Evolutionary conservation across 2,888 invertebrate species (phyloP).

Genomic region (Hipparchia sbordonii): DNA sequence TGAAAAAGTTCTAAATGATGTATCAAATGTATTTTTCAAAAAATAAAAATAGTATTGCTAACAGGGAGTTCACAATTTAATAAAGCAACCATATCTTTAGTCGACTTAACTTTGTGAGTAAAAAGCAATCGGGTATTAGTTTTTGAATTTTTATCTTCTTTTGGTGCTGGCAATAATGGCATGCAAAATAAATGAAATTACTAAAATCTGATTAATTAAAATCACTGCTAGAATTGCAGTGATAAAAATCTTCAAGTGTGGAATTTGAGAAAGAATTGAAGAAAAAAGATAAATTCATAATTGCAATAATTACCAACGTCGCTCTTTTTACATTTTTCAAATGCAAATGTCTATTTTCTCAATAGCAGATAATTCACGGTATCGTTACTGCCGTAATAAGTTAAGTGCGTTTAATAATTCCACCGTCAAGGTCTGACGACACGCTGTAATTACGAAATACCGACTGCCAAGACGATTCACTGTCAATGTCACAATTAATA

Average conservation of each 20-base stretch:
- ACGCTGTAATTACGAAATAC: slow-evolving; percentile 66
- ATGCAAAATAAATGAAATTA: too few species aligned
- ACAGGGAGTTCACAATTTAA: neutral
- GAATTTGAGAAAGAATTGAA: neutral
- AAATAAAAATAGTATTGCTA: neutral
- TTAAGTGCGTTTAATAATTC: slow-evolving; percentile 7
- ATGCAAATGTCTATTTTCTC: slow-evolving; percentile 12
- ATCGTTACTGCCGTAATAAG: slow-evolving; percentile 4
- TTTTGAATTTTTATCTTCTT: neutral
- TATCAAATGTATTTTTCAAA: neutral
- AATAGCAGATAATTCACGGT: slow-evolving; percentile 4
- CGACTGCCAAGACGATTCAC: slow-evolving; percentile 47
- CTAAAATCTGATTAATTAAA: neutral
- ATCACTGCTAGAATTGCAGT: neutral
- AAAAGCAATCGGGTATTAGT: too few species aligned
- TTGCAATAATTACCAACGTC: neutral
- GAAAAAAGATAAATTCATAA: neutral
- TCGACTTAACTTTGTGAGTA: too few species aligned
- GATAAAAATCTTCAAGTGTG: neutral
- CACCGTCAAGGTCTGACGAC: slow-evolving; percentile 50
- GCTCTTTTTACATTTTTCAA: neutral
- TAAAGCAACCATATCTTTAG: neutral
- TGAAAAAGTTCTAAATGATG: neutral
- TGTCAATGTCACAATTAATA: slow-evolving; percentile 41
- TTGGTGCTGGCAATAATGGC: neutral